Evolutionary conservation across 2,797 vertebrate species (phyloP).

Genomic region (Helostoma temminkii): DNA sequence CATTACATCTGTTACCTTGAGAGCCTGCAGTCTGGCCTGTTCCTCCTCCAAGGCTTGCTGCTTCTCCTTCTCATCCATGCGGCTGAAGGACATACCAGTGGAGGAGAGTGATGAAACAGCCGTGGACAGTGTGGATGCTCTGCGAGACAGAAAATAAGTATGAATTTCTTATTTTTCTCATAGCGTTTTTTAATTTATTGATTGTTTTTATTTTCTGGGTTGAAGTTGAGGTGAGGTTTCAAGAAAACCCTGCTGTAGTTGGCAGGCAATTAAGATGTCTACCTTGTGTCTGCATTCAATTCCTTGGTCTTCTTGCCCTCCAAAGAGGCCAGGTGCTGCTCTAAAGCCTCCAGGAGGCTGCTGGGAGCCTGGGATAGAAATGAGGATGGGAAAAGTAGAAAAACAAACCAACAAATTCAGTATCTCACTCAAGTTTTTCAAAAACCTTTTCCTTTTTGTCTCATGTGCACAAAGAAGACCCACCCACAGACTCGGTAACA

Average conservation of each 20-base stretch:
- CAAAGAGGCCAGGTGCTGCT: conserved; percentile 95
- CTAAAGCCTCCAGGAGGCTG: conserved; percentile 94
- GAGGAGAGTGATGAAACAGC: conserved; percentile 92
- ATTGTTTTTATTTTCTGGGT: too few relatives aligned
- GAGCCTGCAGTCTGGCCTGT: conserved; percentile 90
- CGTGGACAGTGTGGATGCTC: conserved; percentile 91
- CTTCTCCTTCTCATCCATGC: conserved; percentile 94
- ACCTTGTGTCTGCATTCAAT: conserved; percentile 91
- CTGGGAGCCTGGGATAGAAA: conserved; percentile 86
- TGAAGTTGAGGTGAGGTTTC: accelerated
- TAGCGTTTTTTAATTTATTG: too few relatives aligned
- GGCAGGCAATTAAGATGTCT: not conserved
- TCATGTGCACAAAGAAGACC: conserved; percentile 23
- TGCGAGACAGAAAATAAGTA: conserved; percentile 45
- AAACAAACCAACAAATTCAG: conserved; percentile 2
- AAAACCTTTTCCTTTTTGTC: conserved; percentile 11
- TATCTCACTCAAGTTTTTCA: conserved; percentile 1
- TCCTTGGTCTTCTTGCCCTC: conserved; percentile 96
- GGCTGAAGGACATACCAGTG: conserved; percentile 93
- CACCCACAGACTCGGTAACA: conserved; percentile 28
- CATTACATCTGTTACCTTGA: conserved; percentile 84
- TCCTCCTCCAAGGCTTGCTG: conserved; percentile 94
- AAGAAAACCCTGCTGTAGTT: not conserved
- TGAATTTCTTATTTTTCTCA: not conserved
- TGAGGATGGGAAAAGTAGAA: not conserved